Percentiles rank a stretch among this genome's conserved stretches.
These are phyloP conservation scores for Ryuthela nishihirai DNA, from an alignment of 2,888 invertebrate species.

Conservation along the genomic window DNA sequence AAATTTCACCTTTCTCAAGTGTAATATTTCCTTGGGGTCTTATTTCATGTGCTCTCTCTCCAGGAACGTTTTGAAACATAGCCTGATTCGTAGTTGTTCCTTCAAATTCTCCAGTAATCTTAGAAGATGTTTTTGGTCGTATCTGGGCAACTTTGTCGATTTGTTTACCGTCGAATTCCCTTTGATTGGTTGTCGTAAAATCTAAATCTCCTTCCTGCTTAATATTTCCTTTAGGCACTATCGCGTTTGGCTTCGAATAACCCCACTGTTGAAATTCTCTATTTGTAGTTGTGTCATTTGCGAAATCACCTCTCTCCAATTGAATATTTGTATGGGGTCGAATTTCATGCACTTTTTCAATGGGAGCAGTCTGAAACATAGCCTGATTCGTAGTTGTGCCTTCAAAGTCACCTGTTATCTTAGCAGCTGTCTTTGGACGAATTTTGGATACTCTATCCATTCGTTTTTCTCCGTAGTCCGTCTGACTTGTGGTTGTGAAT, in stretches of 20 bases:
- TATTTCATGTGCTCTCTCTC: slow-evolving; percentile 14
- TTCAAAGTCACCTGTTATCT: slow-evolving; percentile 22
- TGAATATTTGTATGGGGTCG: slow-evolving; percentile 19
- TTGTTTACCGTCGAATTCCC: slow-evolving; percentile 11
- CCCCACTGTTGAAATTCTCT: slow-evolving; percentile 21
- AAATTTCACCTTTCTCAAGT: slow-evolving; percentile 22
- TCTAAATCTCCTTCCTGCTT: slow-evolving; percentile 34
- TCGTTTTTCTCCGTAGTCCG: slow-evolving; percentile 8
- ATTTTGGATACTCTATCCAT: slow-evolving; percentile 8
- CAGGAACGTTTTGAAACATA: slow-evolving; percentile 6
- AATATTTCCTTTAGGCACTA: slow-evolving; percentile 28
- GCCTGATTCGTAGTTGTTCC: slow-evolving; percentile 32
- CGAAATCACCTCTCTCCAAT: slow-evolving; percentile 19
- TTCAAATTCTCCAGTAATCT: slow-evolving; percentile 17
- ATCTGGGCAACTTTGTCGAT: slow-evolving; percentile 5
- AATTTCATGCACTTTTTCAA: slow-evolving; percentile 5
- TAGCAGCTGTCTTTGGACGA: slow-evolving; percentile 16
- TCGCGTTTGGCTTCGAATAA: slow-evolving; percentile 6
- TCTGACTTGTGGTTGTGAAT: slow-evolving; percentile 19
- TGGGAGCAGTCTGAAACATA: slow-evolving; percentile 14
- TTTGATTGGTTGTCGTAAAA: slow-evolving; percentile 16
- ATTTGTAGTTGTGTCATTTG: slow-evolving; percentile 9
- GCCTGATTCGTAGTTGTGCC: slow-evolving; percentile 31
- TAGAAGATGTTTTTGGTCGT: slow-evolving; percentile 4
- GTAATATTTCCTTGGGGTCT: slow-evolving; percentile 23